Conservation (phyloP, 2,113 vertebrate genomes). For the Silurus glanis region DNA sequence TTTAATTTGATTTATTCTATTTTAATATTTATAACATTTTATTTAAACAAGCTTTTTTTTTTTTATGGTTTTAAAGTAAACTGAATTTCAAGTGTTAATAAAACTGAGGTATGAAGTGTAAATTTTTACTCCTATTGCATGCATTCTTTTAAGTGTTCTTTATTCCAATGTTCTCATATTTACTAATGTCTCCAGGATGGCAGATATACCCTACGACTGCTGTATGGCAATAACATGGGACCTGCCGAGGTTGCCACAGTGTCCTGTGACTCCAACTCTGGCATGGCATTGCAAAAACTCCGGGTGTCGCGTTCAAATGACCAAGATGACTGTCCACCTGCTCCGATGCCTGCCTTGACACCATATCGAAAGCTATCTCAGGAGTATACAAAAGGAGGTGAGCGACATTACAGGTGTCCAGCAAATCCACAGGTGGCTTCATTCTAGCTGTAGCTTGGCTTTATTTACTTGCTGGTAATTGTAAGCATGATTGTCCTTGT, state of each 20-base stretch:
- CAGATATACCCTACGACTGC: slow-evolving; percentile 55
- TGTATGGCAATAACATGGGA: slow-evolving; percentile 39
- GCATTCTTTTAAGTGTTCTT: no score
- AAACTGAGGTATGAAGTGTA: no score
- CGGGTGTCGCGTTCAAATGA: not conserved
- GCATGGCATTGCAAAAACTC: not conserved
- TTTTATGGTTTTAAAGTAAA: no score
- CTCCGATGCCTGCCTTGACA: not conserved
- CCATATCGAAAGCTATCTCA: not conserved
- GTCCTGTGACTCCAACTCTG: slow-evolving; percentile 47
- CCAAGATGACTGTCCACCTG: not conserved
- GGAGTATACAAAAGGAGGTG: not conserved
- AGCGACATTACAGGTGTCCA: no score
- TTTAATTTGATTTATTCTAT: no score
- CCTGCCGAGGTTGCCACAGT: slow-evolving; percentile 13
- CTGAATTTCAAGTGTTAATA: no score
- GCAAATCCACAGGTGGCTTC: no score
- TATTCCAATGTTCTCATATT: not conserved
- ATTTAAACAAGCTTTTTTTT: no score
- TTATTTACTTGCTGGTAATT: not conserved
- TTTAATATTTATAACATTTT: no score
- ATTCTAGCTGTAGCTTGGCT: not conserved
- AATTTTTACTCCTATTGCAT: no score
- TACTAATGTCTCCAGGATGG: slow-evolving; percentile 46
- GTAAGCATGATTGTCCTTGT: not conserved